Evolutionary conservation across 1,140 invertebrate species (phyloP).

Genomic region (Asobara japonica): DNA sequence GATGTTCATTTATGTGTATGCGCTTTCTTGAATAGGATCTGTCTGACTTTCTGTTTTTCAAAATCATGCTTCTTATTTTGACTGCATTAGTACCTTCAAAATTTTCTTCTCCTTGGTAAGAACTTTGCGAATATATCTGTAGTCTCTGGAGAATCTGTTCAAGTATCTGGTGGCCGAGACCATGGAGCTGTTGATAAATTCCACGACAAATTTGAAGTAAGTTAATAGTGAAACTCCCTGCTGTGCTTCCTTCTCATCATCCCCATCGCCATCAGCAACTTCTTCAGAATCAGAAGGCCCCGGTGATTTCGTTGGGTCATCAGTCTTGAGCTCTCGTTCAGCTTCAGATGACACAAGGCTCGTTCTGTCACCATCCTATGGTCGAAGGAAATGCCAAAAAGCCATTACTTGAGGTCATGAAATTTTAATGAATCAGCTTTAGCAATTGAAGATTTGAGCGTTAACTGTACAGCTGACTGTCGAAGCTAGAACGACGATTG

Average conservation of each 20-base stretch:
- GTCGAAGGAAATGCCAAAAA: not conserved
- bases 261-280: conserved; percentile 28
- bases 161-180: conserved; percentile 88
- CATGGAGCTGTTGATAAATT: conserved; percentile 83
- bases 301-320: conserved; percentile 43
- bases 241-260: conserved; percentile 35
- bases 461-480: conserved; percentile 10
- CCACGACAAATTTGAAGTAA: conserved; percentile 72
- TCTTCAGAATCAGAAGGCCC: conserved; percentile 38
- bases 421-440: not conserved
- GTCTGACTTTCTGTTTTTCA: not conserved
- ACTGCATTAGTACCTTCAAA: conserved; percentile 76
- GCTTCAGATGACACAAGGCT: conserved; percentile 48
- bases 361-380: conserved; percentile 43
- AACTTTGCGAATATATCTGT: conserved; percentile 88
- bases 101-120: conserved; percentile 82
- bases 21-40: no score
- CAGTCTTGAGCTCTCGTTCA: conserved; percentile 40
- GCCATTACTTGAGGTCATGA: not conserved
- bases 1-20: no score
- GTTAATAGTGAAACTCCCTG: conserved; percentile 53
- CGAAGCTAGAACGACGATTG: conserved; percentile 10
- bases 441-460: conserved; percentile 5
- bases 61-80: not conserved
- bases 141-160: conserved; percentile 90